phyloP scores from a whole-genome alignment of 2,888 invertebrate genomes.

The Eugnorisma glareosa region DNA sequence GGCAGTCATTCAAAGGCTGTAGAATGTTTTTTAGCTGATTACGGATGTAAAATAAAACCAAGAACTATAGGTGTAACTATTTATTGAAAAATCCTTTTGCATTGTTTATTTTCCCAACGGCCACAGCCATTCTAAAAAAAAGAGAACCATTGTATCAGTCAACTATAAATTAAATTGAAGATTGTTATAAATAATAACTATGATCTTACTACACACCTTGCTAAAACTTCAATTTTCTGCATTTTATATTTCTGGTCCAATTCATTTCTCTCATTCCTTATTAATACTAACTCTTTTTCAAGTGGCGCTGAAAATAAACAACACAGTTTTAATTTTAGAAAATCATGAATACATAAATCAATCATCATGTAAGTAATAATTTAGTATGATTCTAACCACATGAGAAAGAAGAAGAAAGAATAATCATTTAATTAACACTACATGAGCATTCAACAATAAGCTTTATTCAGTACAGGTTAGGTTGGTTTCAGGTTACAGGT shows the following conservation, averaged over 20 bases:
- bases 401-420: no score
- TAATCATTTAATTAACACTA: background rate
- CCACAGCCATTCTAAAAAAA: slow-evolving; percentile 53
- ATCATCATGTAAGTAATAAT: no score
- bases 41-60: slow-evolving; percentile 27
- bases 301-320: slow-evolving; percentile 40
- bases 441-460: slow-evolving; percentile 2
- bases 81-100: slow-evolving; percentile 50
- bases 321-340: background rate
- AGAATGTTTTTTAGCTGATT: background rate
- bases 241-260: slow-evolving; percentile 67
- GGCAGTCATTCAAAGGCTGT: background rate
- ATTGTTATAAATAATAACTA: background rate
- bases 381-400: no score
- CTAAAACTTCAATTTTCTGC: slow-evolving; percentile 55
- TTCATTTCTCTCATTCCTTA: slow-evolving; percentile 62
- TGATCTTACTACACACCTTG: slow-evolving; percentile 43
- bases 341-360: background rate
- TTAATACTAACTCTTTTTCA: slow-evolving; percentile 62
- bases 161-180: background rate
- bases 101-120: slow-evolving; percentile 50
- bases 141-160: background rate
- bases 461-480: background rate
- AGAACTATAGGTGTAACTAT: slow-evolving; percentile 10
- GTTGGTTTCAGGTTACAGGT: background rate